phyloP scores from a whole-genome alignment of 2,888 invertebrate genomes.

The Pterobdella sp. region DNA sequence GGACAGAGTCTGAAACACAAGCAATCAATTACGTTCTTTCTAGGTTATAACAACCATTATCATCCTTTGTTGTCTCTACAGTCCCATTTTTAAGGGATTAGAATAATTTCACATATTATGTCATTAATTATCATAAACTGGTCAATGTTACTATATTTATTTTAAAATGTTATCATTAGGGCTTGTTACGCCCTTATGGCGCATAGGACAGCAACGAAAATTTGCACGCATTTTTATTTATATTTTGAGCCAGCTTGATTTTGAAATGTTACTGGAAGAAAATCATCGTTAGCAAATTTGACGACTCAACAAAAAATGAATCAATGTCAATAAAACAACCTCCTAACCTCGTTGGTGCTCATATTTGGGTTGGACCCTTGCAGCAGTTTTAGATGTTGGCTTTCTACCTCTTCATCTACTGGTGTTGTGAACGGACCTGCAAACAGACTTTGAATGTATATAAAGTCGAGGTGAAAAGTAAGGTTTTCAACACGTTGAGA shows the following conservation, averaged over 20 bases:
- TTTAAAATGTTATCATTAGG: neutral
- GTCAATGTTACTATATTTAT: too few relatives aligned
- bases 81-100: too few relatives aligned
- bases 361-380: conserved; percentile 61
- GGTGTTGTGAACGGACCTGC: conserved; percentile 63
- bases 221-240: too few relatives aligned
- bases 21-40: too few relatives aligned
- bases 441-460: neutral
- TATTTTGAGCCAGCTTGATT: too few relatives aligned
- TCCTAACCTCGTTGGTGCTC: conserved; percentile 62
- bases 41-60: too few relatives aligned
- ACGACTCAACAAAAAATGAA: too few relatives aligned
- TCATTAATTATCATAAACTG: neutral
- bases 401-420: conserved; percentile 91
- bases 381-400: conserved; percentile 73
- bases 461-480: neutral
- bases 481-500: too few relatives aligned
- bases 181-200: neutral
- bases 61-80: too few relatives aligned
- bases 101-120: neutral
- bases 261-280: too few relatives aligned
- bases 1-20: conserved; percentile 62
- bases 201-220: too few relatives aligned
- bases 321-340: neutral
- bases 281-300: too few relatives aligned